Conservation (phyloP, 2,888 invertebrate species). For the Hartigia nigra region DNA sequence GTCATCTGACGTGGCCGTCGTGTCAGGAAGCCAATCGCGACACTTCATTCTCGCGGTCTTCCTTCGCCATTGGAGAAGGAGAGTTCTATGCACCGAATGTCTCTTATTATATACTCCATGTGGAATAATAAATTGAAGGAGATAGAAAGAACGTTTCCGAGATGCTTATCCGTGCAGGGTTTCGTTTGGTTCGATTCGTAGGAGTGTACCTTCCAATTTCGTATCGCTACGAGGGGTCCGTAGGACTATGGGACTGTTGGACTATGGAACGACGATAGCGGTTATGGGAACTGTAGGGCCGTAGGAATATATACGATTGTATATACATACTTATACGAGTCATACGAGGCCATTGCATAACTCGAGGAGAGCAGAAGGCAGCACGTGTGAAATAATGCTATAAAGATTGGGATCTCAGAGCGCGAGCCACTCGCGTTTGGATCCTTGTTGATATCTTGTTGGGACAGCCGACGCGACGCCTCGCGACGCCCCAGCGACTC, state of each 20-base stretch:
- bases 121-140: slow-evolving; percentile 4
- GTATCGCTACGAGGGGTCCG: slow-evolving; percentile 23
- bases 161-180: slow-evolving; percentile 29
- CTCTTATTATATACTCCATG: background rate
- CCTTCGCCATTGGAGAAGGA: background rate
- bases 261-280: slow-evolving; percentile 14
- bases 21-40: background rate
- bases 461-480: slow-evolving; percentile 1
- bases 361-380: slow-evolving; percentile 11
- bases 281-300: background rate
- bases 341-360: slow-evolving; percentile 18
- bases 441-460: slow-evolving; percentile 1
- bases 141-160: slow-evolving; percentile 19
- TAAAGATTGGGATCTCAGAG: slow-evolving; percentile 22
- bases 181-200: slow-evolving; percentile 5
- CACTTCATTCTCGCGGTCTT: background rate
- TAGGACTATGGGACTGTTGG: slow-evolving; percentile 13
- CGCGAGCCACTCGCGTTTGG: background rate
- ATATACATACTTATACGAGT: background rate
- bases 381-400: slow-evolving; percentile 26
- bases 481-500: background rate
- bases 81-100: background rate
- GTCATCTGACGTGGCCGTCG: background rate
- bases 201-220: slow-evolving; percentile 16
- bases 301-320: background rate